Evolutionary conservation across 2,797 vertebrate species (phyloP), one percentile per base, ranked within the genome.

Genomic region (Molossus molossus): DNA sequence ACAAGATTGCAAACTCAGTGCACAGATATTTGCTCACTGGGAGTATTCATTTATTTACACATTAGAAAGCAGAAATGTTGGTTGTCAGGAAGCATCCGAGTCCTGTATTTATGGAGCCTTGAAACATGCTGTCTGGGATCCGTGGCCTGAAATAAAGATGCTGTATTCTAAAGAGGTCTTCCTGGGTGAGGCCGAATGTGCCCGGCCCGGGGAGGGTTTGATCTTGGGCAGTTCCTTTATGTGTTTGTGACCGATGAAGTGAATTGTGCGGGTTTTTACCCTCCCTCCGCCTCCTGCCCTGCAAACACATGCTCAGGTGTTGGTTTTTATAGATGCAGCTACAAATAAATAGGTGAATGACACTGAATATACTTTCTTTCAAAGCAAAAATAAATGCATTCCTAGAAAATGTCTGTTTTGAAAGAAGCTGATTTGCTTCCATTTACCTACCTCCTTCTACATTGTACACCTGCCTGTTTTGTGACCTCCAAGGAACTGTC

Each of bases 291-390:
- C 58, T 91, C 21, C 53, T 82, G 62, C 25, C 55, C 60, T 10
- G 69, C 80, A 69, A 87, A 95, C 69, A 96, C 57, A 82, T 6
- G 81, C 75, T 95, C 55, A 27, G 64, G 50, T 77, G 94, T 94
- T 87, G 58, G 87, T 60, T 86, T 96, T 94, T 77, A 93, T 62
- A 94, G 86, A 79, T 25, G 70, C 94, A 89, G 83, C 95, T 55
- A 76, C 67, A 90, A 94, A 76, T 64, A 73, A 92, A 45, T 55
- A 97, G 89, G 87, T 97, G 95, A 97, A 97, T 96, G 85, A 84
- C 62, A 97, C 86, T 10, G 91, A 95, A 96, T 98, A 73, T 95
- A 64, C 64, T n/a, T 79, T 94, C 95, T 95, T 98, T 97, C 95
- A 97, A 72, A 96, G 95, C 79, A 64, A 75, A 93, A 84, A 95